Conservation (phyloP, 2,797 vertebrate species). For the Girardinus metallicus region DNA sequence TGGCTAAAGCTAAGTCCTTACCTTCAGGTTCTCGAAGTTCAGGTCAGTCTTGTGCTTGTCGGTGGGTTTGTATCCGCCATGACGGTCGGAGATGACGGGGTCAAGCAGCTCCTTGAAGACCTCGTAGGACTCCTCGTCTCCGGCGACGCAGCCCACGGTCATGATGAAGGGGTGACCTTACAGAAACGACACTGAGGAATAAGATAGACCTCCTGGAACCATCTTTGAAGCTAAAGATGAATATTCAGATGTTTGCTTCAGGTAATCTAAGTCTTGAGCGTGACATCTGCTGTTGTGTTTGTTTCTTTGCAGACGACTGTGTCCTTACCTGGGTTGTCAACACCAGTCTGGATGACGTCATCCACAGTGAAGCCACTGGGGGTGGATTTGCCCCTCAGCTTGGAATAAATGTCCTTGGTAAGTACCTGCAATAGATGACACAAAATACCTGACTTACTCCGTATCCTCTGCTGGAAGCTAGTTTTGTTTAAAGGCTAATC, state of each 20-base stretch:
- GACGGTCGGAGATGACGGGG: conserved; percentile 91
- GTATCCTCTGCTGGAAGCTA: background rate
- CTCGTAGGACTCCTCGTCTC: conserved; percentile 90
- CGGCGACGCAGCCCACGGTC: conserved; percentile 93
- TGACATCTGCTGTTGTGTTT: background rate
- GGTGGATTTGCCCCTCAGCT: conserved; percentile 90
- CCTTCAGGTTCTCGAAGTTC: conserved; percentile 92
- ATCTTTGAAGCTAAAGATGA: background rate
- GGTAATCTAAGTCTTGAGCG: background rate
- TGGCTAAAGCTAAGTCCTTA: conserved; percentile 9
- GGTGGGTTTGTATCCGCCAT: conserved; percentile 90
- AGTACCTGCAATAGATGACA: conserved; percentile 66
- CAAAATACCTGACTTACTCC: background rate
- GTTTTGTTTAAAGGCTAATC: background rate
- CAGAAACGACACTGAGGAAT: background rate
- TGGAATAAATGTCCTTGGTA: conserved; percentile 84
- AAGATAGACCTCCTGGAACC: background rate
- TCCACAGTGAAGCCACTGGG: conserved; percentile 93
- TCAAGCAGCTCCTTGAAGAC: conserved; percentile 92
- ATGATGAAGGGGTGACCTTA: conserved; percentile 95
- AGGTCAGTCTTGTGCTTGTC: conserved; percentile 95
- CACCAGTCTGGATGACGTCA: conserved; percentile 91
- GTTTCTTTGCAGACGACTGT: background rate
- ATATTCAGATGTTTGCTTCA: background rate
- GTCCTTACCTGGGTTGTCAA: conserved; percentile 90